Percentiles rank a stretch among this genome's conserved stretches.
Evolutionary conservation across 2,888 invertebrate species (phyloP).

Genomic region (Phanerotoma sp.): DNA sequence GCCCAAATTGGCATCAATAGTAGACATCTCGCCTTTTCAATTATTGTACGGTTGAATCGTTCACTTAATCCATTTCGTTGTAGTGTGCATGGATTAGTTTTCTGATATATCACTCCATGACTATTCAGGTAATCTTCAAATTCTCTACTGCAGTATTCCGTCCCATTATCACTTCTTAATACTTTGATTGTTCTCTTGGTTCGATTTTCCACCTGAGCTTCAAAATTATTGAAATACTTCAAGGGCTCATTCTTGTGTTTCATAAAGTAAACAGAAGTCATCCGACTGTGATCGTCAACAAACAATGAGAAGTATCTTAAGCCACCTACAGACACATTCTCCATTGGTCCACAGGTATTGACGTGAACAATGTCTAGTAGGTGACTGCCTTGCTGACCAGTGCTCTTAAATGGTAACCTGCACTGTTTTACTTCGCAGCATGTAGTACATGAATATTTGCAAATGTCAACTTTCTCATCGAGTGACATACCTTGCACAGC

Average conservation of each 20-base stretch:
- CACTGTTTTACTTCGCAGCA: slow-evolving; percentile 8
- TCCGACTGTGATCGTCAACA: slow-evolving; percentile 15
- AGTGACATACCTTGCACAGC: neutral
- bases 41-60: slow-evolving; percentile 31
- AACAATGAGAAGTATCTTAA: slow-evolving; percentile 10
- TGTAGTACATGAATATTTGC: neutral
- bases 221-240: neutral
- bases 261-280: slow-evolving; percentile 7
- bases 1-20: slow-evolving; percentile 29
- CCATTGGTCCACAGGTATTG: slow-evolving; percentile 17
- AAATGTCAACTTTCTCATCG: neutral
- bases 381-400: neutral
- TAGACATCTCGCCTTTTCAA: slow-evolving; percentile 36
- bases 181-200: slow-evolving; percentile 6
- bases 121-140: slow-evolving; percentile 2
- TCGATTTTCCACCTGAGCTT: slow-evolving; percentile 1
- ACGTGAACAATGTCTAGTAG: slow-evolving; percentile 7
- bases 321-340: neutral
- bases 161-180: slow-evolving; percentile 12
- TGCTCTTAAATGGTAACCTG: slow-evolving; percentile 2
- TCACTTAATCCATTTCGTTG: slow-evolving; percentile 34
- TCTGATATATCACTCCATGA: slow-evolving; percentile 29
- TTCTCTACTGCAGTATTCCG: slow-evolving; percentile 2
- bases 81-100: slow-evolving; percentile 28
- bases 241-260: slow-evolving; percentile 11